A percentile compares a stretch with the other conserved stretches of the same genome.
phyloP scores from a whole-genome alignment of 2,797 vertebrate genomes.

The Brachyrhaphis roseni region DNA sequence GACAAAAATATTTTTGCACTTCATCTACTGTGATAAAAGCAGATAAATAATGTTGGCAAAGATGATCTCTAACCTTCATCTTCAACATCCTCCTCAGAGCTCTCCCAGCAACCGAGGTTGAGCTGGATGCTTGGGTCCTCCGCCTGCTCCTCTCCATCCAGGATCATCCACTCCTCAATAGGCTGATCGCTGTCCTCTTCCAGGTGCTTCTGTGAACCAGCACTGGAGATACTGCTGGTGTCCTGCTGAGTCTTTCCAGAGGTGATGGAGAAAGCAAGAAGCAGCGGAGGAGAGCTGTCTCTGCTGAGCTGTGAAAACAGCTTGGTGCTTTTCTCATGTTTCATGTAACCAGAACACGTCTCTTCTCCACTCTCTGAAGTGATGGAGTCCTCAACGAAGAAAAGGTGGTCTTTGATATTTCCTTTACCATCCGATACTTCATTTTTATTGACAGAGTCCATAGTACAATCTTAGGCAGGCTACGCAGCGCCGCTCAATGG shows the following conservation, averaged over 20 bases:
- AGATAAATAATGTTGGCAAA: not conserved
- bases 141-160: constrained; percentile 79
- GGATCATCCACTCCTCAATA: constrained; percentile 91
- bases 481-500: constrained; percentile 34
- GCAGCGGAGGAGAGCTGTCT: constrained; percentile 57
- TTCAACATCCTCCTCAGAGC: constrained; percentile 51
- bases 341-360: not conserved
- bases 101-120: constrained; percentile 81
- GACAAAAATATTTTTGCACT: not conserved
- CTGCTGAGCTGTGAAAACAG: constrained; percentile 6
- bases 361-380: constrained; percentile 50
- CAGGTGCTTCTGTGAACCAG: constrained; percentile 4
- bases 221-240: constrained; percentile 8
- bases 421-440: not conserved
- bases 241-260: constrained; percentile 15
- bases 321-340: constrained; percentile 1
- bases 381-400: constrained; percentile 47
- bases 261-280: constrained; percentile 54
- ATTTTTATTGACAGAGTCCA: constrained; percentile 21
- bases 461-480: constrained; percentile 7
- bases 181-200: constrained; percentile 60
- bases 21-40: not conserved
- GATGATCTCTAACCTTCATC: constrained; percentile 51
- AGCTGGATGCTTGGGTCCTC: constrained; percentile 86
- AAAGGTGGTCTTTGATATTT: not conserved